Evolutionary conservation across 2,113 vertebrate species (phyloP).

Genomic region (Gymnogyps californianus): DNA sequence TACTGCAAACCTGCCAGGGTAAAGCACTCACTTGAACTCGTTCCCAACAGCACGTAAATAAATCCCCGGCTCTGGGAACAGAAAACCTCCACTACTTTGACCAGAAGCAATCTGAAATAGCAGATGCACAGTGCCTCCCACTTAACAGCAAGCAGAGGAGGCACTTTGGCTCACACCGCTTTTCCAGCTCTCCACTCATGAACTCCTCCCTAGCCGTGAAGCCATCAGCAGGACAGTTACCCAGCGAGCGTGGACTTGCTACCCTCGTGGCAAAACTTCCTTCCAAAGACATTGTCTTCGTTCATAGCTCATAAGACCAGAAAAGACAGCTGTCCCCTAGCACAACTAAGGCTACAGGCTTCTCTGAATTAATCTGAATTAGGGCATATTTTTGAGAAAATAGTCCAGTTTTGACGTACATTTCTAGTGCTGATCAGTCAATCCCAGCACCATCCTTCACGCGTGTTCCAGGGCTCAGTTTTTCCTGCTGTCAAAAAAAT

Average conservation of each 20-base stretch:
- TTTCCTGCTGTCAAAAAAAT: neutral
- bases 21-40: neutral
- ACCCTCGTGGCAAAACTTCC: neutral
- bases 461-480: neutral
- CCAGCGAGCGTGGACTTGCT: neutral
- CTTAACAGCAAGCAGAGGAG: neutral
- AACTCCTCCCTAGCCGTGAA: neutral
- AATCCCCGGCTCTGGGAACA: neutral
- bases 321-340: neutral
- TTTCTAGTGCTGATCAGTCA: neutral
- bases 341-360: neutral
- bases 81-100: neutral
- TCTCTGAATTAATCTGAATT: neutral
- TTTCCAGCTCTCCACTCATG: neutral
- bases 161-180: neutral
- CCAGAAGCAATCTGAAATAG: neutral
- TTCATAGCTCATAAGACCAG: neutral
- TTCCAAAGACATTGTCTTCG: neutral
- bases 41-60: neutral
- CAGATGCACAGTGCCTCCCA: neutral
- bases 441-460: neutral
- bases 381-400: neutral
- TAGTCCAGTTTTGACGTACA: neutral
- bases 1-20: neutral
- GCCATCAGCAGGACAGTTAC: neutral